Conservation (phyloP, 2,888 invertebrate genomes). For the Agrypnus murinus region DNA sequence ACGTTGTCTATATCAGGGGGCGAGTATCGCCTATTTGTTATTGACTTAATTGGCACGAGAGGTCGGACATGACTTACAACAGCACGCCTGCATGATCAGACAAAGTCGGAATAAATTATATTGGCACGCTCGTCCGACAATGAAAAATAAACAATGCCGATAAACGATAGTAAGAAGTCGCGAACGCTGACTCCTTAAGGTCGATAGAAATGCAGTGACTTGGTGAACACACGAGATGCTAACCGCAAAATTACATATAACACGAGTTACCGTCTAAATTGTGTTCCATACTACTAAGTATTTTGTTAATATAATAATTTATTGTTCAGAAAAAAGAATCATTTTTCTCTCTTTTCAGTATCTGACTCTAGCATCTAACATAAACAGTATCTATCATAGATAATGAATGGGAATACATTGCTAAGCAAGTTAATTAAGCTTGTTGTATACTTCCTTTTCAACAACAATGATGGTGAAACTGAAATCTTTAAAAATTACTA, state of each 20-base stretch:
- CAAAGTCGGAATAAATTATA: slow-evolving; percentile 59
- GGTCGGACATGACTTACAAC: slow-evolving; percentile 60
- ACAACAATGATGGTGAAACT: too few relatives aligned
- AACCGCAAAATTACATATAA: slow-evolving; percentile 40
- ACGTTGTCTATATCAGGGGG: slow-evolving; percentile 24
- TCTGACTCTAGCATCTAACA: slow-evolving; percentile 6
- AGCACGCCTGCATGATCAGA: slow-evolving; percentile 60
- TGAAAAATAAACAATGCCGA: slow-evolving; percentile 53
- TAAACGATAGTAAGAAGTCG: slow-evolving; percentile 49
- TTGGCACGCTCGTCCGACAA: slow-evolving; percentile 58
- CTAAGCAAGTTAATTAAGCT: too few relatives aligned
- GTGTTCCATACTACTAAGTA: slow-evolving; percentile 33
- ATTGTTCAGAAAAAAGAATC: slow-evolving; percentile 31
- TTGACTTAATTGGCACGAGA: slow-evolving; percentile 62
- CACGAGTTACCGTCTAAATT: slow-evolving; percentile 34
- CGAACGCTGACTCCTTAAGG: slow-evolving; percentile 22
- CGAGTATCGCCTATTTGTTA: slow-evolving; percentile 58
- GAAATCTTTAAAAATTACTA: too few relatives aligned
- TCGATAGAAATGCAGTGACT: slow-evolving; percentile 33
- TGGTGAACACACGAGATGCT: slow-evolving; percentile 32
- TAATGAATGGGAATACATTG: too few relatives aligned
- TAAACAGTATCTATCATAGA: slow-evolving; percentile 1
- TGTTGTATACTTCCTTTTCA: too few relatives aligned
- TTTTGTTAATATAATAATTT: slow-evolving; percentile 38
- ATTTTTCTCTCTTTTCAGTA: slow-evolving; percentile 23